Base-by-base conservation (phyloP, 2,888 invertebrate species). In the Boloria euphrosyne region DNA sequence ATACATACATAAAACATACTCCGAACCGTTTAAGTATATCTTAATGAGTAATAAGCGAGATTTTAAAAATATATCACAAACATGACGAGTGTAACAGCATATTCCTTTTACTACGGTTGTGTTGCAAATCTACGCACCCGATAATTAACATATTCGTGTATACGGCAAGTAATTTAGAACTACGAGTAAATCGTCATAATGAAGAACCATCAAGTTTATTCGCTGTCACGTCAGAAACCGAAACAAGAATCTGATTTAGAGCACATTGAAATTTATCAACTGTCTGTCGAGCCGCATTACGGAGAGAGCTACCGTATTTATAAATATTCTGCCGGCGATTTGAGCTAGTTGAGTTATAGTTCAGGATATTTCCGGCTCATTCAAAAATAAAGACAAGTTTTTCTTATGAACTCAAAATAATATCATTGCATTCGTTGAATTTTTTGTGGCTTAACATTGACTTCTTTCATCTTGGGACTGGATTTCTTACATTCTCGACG, bases 181-280 rank as follows among this genome's bases (percentile, higher is more conserved):
- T 72, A n/a, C n/a, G n/a, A n/a, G n/a, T n/a, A 70, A 69, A 71
- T 70, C 63, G 70, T 67, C 69, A 63, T 63, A 63, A 75, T 77
- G 74, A 78, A 77, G 76, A 79, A 77, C 77, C 70, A 73, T 75
- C 67, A 78, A 80, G 81, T 80, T 81, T 81, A 82, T 82, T 82
- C 77, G 79, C 76, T 76, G 81, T 82, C 80, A 73, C 75, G 78
- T 78, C 80, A 83, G 83, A 87, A 78, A 81, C 80, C 77, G 82
- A 85, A 81, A 81, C 85, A 80, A 80, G 81, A 79, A 83, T 85
- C 82, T 76, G 80, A 90, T 90, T 83, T 89, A 84, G 89, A 87
- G 80, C 90, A 85, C 86, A 86, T 86, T 90, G 90, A 91, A 89
- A 91, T 91, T 88, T 90, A 90, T 89, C 91, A 90, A 90, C 91